Conservation (phyloP, 2,888 invertebrate species). For the Boloria euphrosyne region DNA sequence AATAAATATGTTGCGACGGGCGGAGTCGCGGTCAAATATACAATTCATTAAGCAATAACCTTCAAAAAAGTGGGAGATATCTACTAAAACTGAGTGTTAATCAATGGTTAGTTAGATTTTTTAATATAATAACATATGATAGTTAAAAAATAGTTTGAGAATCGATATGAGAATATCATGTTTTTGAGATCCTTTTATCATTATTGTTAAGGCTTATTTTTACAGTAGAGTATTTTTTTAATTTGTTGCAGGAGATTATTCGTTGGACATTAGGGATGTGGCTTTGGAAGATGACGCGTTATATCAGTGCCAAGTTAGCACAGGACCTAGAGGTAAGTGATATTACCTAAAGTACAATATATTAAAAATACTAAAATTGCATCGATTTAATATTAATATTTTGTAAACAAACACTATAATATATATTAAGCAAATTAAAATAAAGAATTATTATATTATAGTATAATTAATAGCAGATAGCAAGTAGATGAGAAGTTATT, state of each 20-base stretch:
- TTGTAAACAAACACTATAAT: slow-evolving; percentile 22
- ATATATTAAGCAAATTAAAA: neutral
- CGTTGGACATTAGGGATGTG: slow-evolving; percentile 93
- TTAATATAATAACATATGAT: no score
- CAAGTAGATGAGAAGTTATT: no score
- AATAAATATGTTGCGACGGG: no score
- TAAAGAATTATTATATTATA: neutral
- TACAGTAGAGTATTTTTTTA: neutral
- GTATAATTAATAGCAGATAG: neutral
- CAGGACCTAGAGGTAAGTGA: slow-evolving; percentile 84
- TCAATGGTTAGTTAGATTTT: no score
- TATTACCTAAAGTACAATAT: neutral
- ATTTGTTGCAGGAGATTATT: slow-evolving; percentile 90
- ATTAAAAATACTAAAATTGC: no score
- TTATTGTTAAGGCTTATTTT: neutral
- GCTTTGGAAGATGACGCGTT: slow-evolving; percentile 95
- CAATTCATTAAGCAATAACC: no score
- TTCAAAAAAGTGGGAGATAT: no score
- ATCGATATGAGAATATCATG: no score
- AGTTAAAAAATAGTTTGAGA: no score
- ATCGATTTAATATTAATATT: no score
- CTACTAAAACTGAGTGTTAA: no score
- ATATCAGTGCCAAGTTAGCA: slow-evolving; percentile 97
- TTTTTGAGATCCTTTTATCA: neutral
- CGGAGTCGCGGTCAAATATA: no score